Base-by-base conservation (phyloP, 2,888 invertebrate genomes). In the Steinernema hermaphroditum region DNA sequence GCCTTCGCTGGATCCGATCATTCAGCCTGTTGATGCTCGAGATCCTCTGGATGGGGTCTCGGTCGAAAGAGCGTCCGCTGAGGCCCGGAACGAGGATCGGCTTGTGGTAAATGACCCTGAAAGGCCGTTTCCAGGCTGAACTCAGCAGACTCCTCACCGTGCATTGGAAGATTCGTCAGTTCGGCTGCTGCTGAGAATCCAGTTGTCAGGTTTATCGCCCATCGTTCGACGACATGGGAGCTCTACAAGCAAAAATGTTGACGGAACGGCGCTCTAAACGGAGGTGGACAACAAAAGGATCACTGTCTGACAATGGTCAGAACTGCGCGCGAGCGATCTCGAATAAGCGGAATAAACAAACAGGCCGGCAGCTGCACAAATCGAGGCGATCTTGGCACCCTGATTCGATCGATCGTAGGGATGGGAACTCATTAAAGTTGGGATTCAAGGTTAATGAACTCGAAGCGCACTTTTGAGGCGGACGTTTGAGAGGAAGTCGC, bases 91-190 rank as follows among this genome's bases (percentile, higher is more conserved):
- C 62, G 27, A 62, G 16, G 2, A 62, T 32, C 4, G 62, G 62
- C 32, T 62, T 62, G 62, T 62, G 62, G 34, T 62, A 62, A 16
- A n/a, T 62, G 62, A 62, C 62, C 62, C 62, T 62, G 32, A 62
- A 62, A 29, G 1, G 2, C 2, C 37, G 37, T 37, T 37, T n/a
- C n/a, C 37, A 37, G 32, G 4, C 32, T 16, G 16, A 62, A 6
- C 4, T 46, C 62, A 29, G 62, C 9, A 4, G 32, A 62, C 4
- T 32, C 12, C 62, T 8, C 12, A 62, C 62, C 62, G 27, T 62
- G 29, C 62, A 62, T 54, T 54, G 14, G 54, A 22, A 54, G 62
- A 16, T 1, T 62, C 62, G 27, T 29, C 32, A 2, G 16, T 29
- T 16, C 16, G 62, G 19, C 34, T 27, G 29, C 32, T 32, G 62